Conservation (phyloP, 1,140 invertebrate genomes). For the Neocloeon triangulifer region DNA sequence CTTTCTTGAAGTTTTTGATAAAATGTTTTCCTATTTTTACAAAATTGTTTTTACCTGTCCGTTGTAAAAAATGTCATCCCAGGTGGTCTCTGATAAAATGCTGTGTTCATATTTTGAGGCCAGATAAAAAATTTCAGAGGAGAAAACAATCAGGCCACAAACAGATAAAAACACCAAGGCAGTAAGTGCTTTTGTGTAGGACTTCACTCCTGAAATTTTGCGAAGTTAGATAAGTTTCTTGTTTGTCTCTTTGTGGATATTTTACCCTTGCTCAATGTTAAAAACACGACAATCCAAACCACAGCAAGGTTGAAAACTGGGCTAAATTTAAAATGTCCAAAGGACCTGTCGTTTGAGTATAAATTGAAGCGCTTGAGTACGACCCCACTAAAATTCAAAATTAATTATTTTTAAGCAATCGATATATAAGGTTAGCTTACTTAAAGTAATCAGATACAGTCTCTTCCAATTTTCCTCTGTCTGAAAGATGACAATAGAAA, state of each 20-base stretch:
- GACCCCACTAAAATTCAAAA: slow-evolving; percentile 35
- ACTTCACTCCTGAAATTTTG: slow-evolving; percentile 43
- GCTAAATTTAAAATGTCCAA: slow-evolving; percentile 59
- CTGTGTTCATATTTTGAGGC: slow-evolving; percentile 33
- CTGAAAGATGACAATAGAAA: neutral
- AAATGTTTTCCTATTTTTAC: no score
- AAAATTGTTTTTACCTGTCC: slow-evolving; percentile 29
- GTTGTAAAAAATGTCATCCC: slow-evolving; percentile 65
- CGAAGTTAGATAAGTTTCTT: slow-evolving; percentile 5
- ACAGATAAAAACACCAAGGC: slow-evolving; percentile 47
- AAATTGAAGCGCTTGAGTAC: slow-evolving; percentile 49
- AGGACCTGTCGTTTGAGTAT: slow-evolving; percentile 27
- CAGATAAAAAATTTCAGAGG: slow-evolving; percentile 46
- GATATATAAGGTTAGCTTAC: slow-evolving; percentile 7
- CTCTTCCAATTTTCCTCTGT: slow-evolving; percentile 33
- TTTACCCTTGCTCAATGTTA: slow-evolving; percentile 63
- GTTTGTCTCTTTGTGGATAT: neutral
- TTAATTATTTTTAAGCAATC: slow-evolving; percentile 1
- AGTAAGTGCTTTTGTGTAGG: slow-evolving; percentile 64
- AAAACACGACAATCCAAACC: slow-evolving; percentile 75
- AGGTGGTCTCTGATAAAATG: slow-evolving; percentile 49
- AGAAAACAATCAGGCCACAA: slow-evolving; percentile 44
- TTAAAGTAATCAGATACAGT: slow-evolving; percentile 49
- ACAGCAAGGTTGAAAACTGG: slow-evolving; percentile 72
- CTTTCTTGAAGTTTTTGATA: slow-evolving; percentile 4